Conservation (phyloP, 2,797 vertebrate genomes). For the Knipowitschia caucasica region DNA sequence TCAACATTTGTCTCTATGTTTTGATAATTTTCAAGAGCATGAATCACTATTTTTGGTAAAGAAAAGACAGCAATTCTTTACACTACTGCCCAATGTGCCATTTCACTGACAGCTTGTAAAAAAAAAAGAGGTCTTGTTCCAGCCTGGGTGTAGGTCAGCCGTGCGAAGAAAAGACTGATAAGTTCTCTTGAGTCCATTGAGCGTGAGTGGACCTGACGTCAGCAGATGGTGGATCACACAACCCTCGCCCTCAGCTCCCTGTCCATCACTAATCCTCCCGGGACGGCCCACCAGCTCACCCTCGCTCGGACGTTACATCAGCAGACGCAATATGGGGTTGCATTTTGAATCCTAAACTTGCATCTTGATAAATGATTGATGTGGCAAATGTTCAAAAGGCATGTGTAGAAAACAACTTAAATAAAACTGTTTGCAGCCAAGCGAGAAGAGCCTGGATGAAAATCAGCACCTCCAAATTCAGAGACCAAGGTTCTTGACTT, state of each 20-base stretch:
- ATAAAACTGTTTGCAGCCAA: no score
- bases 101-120: background rate
- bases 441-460: no score
- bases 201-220: conserved; percentile 43
- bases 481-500: no score
- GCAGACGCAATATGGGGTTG: background rate
- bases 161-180: conserved; percentile 42
- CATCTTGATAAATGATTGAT: no score
- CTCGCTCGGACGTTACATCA: background rate
- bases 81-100: no score
- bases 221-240: conserved; percentile 59
- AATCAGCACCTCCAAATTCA: no score
- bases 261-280: conserved; percentile 49
- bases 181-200: conserved; percentile 44
- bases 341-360: background rate
- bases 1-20: no score
- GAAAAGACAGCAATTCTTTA: no score
- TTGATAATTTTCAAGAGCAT: no score
- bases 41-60: no score
- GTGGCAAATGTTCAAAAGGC: no score
- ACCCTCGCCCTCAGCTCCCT: conserved; percentile 54
- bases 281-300: conserved; percentile 16
- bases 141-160: conserved; percentile 16
- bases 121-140: background rate
- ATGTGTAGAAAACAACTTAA: no score